Conservation (phyloP, 2,113 vertebrate genomes). For the Lycaon pictus region DNA sequence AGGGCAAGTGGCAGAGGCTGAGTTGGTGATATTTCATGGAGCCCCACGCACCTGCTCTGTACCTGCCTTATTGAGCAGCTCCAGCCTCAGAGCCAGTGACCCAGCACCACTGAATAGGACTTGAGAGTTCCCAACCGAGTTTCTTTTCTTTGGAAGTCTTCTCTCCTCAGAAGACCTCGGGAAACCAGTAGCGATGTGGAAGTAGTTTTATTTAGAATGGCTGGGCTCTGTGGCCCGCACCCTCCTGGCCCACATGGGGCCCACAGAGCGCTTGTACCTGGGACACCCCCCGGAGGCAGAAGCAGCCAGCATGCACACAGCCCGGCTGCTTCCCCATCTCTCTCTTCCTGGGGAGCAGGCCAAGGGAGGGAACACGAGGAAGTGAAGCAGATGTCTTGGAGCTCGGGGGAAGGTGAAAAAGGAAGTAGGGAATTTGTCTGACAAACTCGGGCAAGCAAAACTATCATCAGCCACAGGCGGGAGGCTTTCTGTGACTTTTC, state of each 20-base stretch:
- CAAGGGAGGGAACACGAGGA: not conserved
- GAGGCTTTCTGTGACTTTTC: conserved; percentile 41
- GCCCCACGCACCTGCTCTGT: not conserved
- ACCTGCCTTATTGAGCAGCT: not conserved
- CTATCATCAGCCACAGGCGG: conserved; percentile 48
- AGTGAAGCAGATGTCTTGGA: conserved; percentile 67
- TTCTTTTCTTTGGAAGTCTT: conserved; percentile 65
- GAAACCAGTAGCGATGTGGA: not conserved
- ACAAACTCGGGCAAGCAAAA: conserved; percentile 57
- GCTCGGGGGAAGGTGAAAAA: conserved; percentile 42
- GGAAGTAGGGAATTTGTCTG: conserved; percentile 66
- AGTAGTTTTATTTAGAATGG: conserved; percentile 51
- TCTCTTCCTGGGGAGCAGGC: conserved; percentile 61
- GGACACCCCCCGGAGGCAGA: not conserved
- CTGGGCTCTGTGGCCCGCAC: conserved; percentile 23
- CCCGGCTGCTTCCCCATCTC: not conserved
- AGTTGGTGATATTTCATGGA: not conserved
- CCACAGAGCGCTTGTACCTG: conserved; percentile 6
- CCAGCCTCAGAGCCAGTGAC: conserved; percentile 50
- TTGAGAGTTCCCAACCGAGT: conserved; percentile 80
- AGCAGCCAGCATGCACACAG: not conserved
- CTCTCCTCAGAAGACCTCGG: conserved; percentile 69
- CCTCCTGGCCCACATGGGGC: conserved; percentile 28
- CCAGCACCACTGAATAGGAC: conserved; percentile 65
- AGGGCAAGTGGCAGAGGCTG: conserved; percentile 58